Conservation (phyloP, 2,797 vertebrate genomes). For the Darevskia nairensis region DNA sequence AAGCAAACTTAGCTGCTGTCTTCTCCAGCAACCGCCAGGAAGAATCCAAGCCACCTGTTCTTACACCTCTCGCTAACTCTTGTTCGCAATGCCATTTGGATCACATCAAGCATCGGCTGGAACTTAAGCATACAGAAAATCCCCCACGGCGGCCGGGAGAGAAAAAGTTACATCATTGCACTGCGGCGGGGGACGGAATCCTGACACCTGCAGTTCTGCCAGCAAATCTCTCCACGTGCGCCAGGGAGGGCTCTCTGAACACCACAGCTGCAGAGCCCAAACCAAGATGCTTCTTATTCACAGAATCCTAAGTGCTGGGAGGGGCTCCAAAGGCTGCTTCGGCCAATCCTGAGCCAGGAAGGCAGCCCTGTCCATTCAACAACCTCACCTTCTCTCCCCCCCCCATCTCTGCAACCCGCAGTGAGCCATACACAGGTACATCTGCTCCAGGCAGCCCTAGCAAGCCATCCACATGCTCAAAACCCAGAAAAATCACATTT, state of each 20-base stretch:
- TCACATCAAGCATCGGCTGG: constrained; percentile 8
- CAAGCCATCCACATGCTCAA: neutral
- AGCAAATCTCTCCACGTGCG: constrained; percentile 1
- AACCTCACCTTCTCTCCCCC: neutral
- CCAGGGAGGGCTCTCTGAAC: neutral
- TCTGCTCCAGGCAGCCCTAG: neutral
- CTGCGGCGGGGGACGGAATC: neutral
- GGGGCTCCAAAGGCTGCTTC: neutral
- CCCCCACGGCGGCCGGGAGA: neutral
- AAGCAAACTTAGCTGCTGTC: neutral
- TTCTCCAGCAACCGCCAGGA: neutral
- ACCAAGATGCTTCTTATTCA: neutral
- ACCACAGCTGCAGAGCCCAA: constrained; percentile 8
- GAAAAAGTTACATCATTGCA: constrained; percentile 33
- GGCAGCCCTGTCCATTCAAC: neutral
- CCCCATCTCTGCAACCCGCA: neutral
- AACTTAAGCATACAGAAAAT: constrained; percentile 15
- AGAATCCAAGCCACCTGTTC: neutral
- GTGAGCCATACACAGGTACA: neutral
- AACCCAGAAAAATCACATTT: neutral
- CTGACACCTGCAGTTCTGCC: constrained; percentile 17
- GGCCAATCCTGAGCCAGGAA: neutral
- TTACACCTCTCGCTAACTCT: constrained; percentile 5
- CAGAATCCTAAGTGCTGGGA: neutral
- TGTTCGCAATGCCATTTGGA: constrained; percentile 30